Percentiles rank a stretch among this genome's conserved stretches.
phyloP scores from a whole-genome alignment of 2,113 vertebrate genomes.

The Pheucticus melanocephalus region DNA sequence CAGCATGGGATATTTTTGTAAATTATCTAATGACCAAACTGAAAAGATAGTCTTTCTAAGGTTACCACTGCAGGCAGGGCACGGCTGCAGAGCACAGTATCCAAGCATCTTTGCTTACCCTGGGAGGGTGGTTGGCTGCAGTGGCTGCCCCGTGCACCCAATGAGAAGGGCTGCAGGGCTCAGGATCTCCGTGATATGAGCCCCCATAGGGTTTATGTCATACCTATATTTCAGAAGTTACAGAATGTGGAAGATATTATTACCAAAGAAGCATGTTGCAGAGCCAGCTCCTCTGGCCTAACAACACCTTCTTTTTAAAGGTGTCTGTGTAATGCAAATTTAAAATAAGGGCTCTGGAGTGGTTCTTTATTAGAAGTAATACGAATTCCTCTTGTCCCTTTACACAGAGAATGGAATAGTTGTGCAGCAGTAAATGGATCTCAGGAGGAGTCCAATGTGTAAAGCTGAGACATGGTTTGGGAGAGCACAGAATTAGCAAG shows the following conservation, averaged over 20 bases:
- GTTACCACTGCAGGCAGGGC: constrained; percentile 81
- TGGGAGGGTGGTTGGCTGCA: constrained; percentile 73
- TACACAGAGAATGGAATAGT: background rate
- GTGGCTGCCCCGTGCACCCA: constrained; percentile 67
- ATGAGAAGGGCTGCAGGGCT: constrained; percentile 72
- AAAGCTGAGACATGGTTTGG: background rate
- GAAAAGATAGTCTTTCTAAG: constrained; percentile 82
- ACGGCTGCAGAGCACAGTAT: constrained; percentile 70
- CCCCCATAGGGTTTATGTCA: constrained; percentile 91
- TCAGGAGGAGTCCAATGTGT: background rate
- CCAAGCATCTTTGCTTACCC: constrained; percentile 81
- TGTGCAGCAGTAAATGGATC: background rate
- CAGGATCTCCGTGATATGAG: constrained; percentile 79
- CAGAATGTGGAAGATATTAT: constrained; percentile 86
- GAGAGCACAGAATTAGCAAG: background rate
- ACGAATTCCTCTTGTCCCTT: background rate
- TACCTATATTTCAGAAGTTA: constrained; percentile 95
- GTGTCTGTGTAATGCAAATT: constrained; percentile 76
- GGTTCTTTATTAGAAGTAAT: constrained; percentile 56
- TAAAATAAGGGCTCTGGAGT: constrained; percentile 67
- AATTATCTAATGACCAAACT: constrained; percentile 83
- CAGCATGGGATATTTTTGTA: constrained; percentile 90
- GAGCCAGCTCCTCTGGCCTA: constrained; percentile 78
- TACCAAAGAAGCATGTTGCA: constrained; percentile 82
- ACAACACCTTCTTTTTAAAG: constrained; percentile 80